Evolutionary conservation across 2,888 invertebrate species (phyloP), one percentile per base, ranked within the genome.

Genomic region (Alentia gelatinosa): DNA sequence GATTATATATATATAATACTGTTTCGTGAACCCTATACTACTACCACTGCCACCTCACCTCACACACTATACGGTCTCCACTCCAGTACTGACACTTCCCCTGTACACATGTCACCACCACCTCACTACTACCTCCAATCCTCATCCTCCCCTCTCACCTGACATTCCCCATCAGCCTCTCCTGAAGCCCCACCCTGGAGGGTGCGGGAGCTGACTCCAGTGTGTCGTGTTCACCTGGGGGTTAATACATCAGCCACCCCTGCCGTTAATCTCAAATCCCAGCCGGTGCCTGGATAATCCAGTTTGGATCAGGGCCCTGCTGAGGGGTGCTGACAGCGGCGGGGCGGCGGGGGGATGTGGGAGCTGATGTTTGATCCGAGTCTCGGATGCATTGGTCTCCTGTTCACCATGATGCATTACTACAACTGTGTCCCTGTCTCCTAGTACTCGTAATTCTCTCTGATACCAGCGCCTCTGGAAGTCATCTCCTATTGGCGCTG

Each of bases 191-290:
- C 35, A n/a, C 39, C 39, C 1, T 23, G 79, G 37, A 15, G 23
- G 39, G 19, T 15, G 79, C 15, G 19, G 15, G 35, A 37, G 37
- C 9, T 79, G 15, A 12, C 79, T 79, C 79, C 79, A 37, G 79
- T 35, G 79, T 79, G 79, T 39, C 79, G 19, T 79, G 79, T 79
- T 79, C 79, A 37, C 79, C 35, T 79, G 15, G 15, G 37, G 79
- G 79, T 79, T 79, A 79, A 79, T 79, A 35, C 39, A 79, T 79
- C 79, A 79, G 26, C 56, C 56, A 3, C 19, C 56, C n/a, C 23
- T 56, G 56, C 39, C n/a, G 15, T 35, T 79, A 35, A 35, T 79
- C 79, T 39, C 79, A 15, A 56, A 56, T 56, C 56, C 56, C 56
- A 56, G 56, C n/a, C 56, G 12, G 68, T 30, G 68, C 68, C 68